Evolutionary conservation across 2,113 vertebrate species (phyloP).

Genomic region (Ochotona curzoniae): DNA sequence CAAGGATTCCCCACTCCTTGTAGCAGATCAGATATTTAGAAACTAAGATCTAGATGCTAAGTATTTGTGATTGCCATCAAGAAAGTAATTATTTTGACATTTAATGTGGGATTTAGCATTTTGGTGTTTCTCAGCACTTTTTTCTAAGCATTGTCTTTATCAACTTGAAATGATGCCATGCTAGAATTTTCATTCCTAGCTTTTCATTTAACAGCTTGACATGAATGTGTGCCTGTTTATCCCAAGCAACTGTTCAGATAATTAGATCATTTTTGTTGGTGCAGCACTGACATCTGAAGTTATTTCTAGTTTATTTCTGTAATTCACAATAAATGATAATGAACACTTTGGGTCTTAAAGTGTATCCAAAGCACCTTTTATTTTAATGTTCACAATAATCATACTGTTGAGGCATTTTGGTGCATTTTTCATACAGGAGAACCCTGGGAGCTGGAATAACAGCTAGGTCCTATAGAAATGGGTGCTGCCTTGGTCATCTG

Average conservation of each 20-base stretch:
- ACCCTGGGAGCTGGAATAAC: neutral
- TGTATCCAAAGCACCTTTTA: conserved; percentile 11
- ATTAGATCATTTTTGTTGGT: conserved; percentile 8
- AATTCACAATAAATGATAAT: neutral
- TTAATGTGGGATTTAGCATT: conserved; percentile 21
- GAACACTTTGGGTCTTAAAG: neutral
- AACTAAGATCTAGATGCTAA: neutral
- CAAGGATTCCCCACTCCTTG: neutral
- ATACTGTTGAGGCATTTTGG: neutral
- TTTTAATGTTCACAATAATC: conserved; percentile 14
- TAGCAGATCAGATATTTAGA: neutral
- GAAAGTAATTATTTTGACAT: neutral
- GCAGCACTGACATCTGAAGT: neutral
- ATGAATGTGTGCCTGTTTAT: neutral
- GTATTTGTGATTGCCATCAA: neutral
- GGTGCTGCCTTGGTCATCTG: neutral
- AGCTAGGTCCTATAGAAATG: neutral
- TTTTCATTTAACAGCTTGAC: conserved; percentile 13
- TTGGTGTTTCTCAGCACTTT: neutral
- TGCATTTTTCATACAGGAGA: neutral
- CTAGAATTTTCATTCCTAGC: neutral
- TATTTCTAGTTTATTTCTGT: neutral
- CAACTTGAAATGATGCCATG: conserved; percentile 15
- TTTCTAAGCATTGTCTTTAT: neutral
- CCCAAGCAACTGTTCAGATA: conserved; percentile 35